Conservation (phyloP, 2,113 vertebrate genomes). For the Chloropsis hardwickii region DNA sequence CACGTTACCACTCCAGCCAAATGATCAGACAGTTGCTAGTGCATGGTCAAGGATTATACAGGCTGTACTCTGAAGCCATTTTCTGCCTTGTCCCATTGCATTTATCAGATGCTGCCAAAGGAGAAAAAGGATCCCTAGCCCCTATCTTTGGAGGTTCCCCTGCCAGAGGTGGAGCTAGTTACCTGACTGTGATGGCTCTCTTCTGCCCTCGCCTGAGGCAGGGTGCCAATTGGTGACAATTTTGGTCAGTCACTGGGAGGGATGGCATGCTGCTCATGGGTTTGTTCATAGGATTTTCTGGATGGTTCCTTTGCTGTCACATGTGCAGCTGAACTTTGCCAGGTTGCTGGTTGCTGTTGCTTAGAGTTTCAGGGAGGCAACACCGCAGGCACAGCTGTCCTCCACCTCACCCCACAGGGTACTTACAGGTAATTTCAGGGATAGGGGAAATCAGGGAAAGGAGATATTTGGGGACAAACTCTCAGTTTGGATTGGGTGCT, state of each 20-base stretch:
- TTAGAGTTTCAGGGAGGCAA: not conserved
- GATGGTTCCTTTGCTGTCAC: not conserved
- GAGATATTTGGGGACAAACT: not conserved
- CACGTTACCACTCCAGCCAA: not conserved
- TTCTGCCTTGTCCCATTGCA: not conserved
- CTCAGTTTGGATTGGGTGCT: not conserved
- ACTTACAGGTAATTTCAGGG: not conserved
- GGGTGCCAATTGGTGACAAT: not conserved
- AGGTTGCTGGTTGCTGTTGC: not conserved
- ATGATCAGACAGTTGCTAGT: not conserved
- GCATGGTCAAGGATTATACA: not conserved
- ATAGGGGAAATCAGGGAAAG: not conserved
- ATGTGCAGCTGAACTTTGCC: fast-evolving
- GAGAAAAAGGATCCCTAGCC: not conserved
- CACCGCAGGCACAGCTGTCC: not conserved
- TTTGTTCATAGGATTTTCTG: not conserved
- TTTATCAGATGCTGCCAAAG: not conserved
- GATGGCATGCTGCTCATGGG: not conserved
- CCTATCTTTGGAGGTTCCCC: not conserved
- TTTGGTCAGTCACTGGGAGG: not conserved
- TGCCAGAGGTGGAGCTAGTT: not conserved
- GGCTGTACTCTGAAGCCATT: not conserved
- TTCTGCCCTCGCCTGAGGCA: not conserved
- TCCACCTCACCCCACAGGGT: not conserved
- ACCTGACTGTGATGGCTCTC: not conserved